A percentile compares a stretch with the other conserved stretches of the same genome.
These are phyloP conservation scores for Cydia amplana DNA, from an alignment of 1,140 invertebrate genomes.

Conservation along the genomic window DNA sequence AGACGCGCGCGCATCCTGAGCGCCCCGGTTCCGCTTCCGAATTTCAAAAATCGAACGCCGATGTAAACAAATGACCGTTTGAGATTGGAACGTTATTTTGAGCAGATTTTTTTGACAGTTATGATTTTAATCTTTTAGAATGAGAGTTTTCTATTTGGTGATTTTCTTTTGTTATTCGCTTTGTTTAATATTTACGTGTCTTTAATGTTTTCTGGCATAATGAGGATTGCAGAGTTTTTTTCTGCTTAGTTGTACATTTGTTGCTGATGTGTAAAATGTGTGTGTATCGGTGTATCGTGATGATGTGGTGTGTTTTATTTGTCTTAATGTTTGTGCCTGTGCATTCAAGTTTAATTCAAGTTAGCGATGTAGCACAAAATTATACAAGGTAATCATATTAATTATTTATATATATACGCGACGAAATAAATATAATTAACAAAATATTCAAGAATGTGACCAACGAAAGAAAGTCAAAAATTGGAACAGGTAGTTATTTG, in stretches of 20 bases:
- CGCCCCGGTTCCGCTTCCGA: slow-evolving; percentile 32
- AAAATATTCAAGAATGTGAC: background rate
- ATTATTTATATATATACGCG: background rate
- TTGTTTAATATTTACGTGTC: background rate
- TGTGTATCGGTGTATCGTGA: slow-evolving; percentile 4
- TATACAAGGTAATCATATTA: slow-evolving; percentile 8
- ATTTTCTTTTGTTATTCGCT: slow-evolving; percentile 6
- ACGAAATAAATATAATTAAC: too few species aligned
- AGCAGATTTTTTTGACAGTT: background rate
- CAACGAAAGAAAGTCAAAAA: background rate
- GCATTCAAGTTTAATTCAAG: background rate
- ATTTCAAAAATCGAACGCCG: slow-evolving; percentile 2
- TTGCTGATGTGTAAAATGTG: background rate
- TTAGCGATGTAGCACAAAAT: background rate
- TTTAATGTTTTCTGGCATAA: background rate
- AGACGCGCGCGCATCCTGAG: slow-evolving; percentile 30
- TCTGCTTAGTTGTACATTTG: background rate
- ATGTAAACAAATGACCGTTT: background rate
- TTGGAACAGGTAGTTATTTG: too few species aligned
- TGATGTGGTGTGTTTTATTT: background rate
- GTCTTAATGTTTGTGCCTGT: background rate
- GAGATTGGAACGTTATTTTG: background rate
- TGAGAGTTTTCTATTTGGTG: background rate
- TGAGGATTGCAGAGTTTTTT: background rate
- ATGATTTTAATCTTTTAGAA: background rate